These are phyloP conservation scores for Melanotaenia nigrans DNA, from an alignment of 2,797 vertebrate species.

Conservation along the genomic window DNA sequence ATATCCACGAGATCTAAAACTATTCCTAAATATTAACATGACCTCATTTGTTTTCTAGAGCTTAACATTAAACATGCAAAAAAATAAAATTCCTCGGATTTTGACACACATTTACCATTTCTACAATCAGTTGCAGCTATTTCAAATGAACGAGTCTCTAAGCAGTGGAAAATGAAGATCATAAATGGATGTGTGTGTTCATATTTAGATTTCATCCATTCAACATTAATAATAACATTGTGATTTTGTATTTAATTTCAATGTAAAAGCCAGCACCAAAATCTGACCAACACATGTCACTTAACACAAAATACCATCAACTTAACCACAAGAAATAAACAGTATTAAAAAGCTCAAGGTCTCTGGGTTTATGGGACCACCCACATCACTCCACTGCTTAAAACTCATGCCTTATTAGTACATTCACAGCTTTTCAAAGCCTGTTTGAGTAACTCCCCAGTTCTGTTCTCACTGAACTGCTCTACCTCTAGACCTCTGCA, in stretches of 20 bases:
- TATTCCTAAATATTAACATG: background rate
- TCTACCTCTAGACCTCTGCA: constrained; percentile 1
- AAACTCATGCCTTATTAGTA: constrained; percentile 29
- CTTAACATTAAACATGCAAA: constrained; percentile 3
- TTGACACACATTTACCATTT: background rate
- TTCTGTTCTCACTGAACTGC: constrained; percentile 21
- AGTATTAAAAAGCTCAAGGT: constrained; percentile 19
- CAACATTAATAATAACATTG: constrained; percentile 5
- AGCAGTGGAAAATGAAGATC: background rate
- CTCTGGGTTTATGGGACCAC: constrained; percentile 43
- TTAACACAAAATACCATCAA: constrained; percentile 24
- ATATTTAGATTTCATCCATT: constrained; percentile 25
- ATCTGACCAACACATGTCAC: constrained; percentile 6
- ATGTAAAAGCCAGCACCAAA: constrained; percentile 12
- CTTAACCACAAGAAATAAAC: constrained; percentile 3
- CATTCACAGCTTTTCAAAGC: constrained; percentile 16
- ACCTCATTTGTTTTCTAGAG: background rate
- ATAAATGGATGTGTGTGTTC: background rate
- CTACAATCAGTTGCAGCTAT: background rate
- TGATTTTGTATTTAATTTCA: constrained; percentile 12
- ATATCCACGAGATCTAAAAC: background rate
- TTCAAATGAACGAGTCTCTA: background rate
- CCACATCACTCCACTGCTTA: constrained; percentile 30
- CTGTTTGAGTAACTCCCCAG: constrained; percentile 25
- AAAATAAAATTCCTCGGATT: background rate